These are phyloP conservation scores for Chalcosyrphus nemorum DNA, from an alignment of 2,888 invertebrate genomes.

Conservation along the genomic window DNA sequence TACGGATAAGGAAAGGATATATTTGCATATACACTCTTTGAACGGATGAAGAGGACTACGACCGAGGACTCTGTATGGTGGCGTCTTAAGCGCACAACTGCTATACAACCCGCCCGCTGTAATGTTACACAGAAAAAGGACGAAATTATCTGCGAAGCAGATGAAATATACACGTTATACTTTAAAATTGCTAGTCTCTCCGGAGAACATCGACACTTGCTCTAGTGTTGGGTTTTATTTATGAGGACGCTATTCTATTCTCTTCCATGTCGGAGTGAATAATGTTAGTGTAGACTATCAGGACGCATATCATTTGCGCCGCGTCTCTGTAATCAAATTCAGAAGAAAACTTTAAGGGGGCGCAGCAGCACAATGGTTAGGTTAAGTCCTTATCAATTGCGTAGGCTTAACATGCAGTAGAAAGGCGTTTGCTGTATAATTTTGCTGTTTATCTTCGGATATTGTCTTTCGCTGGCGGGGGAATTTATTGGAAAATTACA, in stretches of 20 bases:
- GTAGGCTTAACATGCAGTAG: constrained; percentile 34
- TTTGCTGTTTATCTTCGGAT: constrained; percentile 59
- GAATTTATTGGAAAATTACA: constrained; percentile 62
- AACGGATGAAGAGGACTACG: neutral
- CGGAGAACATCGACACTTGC: constrained; percentile 41
- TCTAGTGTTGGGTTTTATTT: constrained; percentile 43
- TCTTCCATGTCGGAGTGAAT: neutral
- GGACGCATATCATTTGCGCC: constrained; percentile 57
- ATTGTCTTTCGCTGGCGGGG: constrained; percentile 39
- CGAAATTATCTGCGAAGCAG: constrained; percentile 35
- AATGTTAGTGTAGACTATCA: constrained; percentile 49
- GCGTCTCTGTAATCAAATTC: constrained; percentile 29
- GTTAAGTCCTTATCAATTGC: constrained; percentile 62
- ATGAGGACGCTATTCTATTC: constrained; percentile 9
- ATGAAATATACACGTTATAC: constrained; percentile 51
- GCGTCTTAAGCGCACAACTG: neutral
- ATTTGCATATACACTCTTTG: constrained; percentile 38
- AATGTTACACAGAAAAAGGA: constrained; percentile 11
- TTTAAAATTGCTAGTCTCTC: constrained; percentile 55
- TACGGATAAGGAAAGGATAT: constrained; percentile 18
- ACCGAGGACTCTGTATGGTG: neutral
- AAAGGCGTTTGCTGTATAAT: constrained; percentile 54
- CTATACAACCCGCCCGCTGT: neutral
- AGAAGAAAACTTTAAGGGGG: neutral
- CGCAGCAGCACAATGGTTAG: no score